A percentile compares a stretch with the other conserved stretches of the same genome.
These are phyloP conservation scores for Caiman crocodilus DNA, from an alignment of 2,797 vertebrate genomes.

Conservation along the genomic window DNA sequence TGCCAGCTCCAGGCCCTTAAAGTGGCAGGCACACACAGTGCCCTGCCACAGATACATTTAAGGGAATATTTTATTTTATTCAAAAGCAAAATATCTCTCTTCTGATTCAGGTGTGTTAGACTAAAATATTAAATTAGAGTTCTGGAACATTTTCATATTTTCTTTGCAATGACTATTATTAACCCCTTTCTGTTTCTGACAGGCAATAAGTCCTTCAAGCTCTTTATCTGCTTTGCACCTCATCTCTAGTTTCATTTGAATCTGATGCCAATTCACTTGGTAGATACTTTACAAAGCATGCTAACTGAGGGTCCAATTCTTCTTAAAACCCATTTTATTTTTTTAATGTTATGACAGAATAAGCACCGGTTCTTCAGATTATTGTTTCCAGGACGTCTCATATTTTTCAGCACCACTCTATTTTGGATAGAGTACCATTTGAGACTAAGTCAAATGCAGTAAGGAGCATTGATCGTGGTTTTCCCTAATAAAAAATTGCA, in stretches of 20 bases:
- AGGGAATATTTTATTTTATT: background rate
- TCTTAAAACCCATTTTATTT: background rate
- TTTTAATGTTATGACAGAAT: background rate
- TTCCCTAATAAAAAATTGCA: too few relatives aligned
- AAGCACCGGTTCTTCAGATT: background rate
- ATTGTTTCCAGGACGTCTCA: background rate
- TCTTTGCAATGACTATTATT: background rate
- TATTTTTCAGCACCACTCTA: background rate
- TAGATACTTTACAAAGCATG: background rate
- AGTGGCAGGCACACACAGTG: too few relatives aligned
- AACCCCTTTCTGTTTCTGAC: background rate
- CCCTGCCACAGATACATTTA: too few relatives aligned
- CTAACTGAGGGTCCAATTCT: background rate
- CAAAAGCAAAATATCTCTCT: background rate
- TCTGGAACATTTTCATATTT: background rate
- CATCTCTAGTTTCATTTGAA: background rate
- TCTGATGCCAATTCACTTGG: too few relatives aligned
- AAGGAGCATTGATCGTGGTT: too few relatives aligned
- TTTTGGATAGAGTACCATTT: background rate
- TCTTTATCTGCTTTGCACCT: background rate
- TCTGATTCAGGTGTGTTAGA: background rate
- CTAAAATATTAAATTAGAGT: background rate
- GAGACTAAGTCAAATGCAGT: background rate
- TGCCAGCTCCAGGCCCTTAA: too few relatives aligned
- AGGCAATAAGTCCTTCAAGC: background rate